Conservation (phyloP, 1,140 invertebrate species). For the Trichonephila clavata region DNA sequence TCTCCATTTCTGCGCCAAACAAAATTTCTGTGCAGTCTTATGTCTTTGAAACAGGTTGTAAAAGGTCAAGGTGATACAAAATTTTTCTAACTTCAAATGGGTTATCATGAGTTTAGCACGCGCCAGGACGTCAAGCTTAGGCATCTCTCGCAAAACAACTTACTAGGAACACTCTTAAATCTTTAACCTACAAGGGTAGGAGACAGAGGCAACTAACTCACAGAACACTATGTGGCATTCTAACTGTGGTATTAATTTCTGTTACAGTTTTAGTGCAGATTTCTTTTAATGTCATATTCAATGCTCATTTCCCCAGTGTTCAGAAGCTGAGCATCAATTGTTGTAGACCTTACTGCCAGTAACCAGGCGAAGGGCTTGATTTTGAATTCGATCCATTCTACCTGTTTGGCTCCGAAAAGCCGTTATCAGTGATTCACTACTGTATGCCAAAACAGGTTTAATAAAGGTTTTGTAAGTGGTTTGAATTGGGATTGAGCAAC, state of each 20-base stretch:
- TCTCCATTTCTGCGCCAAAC: no score
- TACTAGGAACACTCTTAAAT: slow-evolving; percentile 6
- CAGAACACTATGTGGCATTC: neutral
- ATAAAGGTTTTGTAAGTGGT: slow-evolving; percentile 29
- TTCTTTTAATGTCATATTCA: neutral
- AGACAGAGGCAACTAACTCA: neutral
- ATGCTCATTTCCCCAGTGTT: neutral
- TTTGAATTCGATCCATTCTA: neutral
- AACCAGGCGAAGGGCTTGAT: neutral
- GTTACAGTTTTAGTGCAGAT: neutral
- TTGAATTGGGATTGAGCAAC: neutral
- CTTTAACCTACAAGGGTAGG: neutral
- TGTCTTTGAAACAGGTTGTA: no score
- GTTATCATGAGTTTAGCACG: neutral
- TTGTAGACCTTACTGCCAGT: neutral
- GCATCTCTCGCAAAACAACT: neutral
- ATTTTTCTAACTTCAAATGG: no score
- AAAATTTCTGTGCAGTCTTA: no score
- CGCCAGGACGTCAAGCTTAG: neutral
- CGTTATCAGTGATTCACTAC: neutral
- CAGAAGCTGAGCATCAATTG: neutral
- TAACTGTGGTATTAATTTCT: neutral
- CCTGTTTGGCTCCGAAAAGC: neutral
- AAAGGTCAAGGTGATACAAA: no score
- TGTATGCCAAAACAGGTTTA: slow-evolving; percentile 12